Evolutionary conservation across 2,797 vertebrate species (phyloP), one percentile per base, ranked within the genome.

Genomic region (Dicrostonyx torquatus): DNA sequence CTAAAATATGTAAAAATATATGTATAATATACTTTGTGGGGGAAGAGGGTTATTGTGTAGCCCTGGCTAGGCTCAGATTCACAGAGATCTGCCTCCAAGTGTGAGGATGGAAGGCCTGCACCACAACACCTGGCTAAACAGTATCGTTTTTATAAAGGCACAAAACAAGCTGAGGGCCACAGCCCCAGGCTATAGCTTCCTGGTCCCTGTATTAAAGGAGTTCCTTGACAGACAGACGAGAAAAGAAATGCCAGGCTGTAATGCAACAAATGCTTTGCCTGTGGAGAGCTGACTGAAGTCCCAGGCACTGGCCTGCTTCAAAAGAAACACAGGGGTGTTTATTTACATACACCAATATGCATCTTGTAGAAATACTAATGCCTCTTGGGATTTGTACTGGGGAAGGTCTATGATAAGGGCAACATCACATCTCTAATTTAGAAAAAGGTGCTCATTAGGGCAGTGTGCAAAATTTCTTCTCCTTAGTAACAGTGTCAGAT

Each of bases 1-100:
- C 31, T 94, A 24, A 60, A 50, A 92, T 84, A 76, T 34, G 18
- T 64, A 43, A 77, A 77, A 70, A 90, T 14, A 48, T 48, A 76
- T 50, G 29, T 50, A 26, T 76, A 45, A 31, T 76, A 15, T 48
- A 48, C 37, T 73, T 73, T 73, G 2, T 4, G 4, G 20, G 34
- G 37, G 70, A n/a, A n/a, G n/a, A n/a, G 15, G 1, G 20, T 18
- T 11, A 24, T 11, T 24, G 37, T 72, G 10, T 72, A 72, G 37
- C 37, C 37, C 37, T 24, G 10, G 70, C 20, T 72, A 72, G 70
- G 11, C 70, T 72, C 10, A 72, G 40, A 72, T 24, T 72, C 70
- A 72, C 37, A 72, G 20, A 24, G 4, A 24, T 72, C 70, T 72
- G 37, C 70, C 20, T 72, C 20, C 70, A 72, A 10, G 70, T 40